Percentiles rank a stretch among this genome's conserved stretches.
Evolutionary conservation across 2,113 vertebrate species (phyloP).

Genomic region (Gymnobelideus leadbeateri): DNA sequence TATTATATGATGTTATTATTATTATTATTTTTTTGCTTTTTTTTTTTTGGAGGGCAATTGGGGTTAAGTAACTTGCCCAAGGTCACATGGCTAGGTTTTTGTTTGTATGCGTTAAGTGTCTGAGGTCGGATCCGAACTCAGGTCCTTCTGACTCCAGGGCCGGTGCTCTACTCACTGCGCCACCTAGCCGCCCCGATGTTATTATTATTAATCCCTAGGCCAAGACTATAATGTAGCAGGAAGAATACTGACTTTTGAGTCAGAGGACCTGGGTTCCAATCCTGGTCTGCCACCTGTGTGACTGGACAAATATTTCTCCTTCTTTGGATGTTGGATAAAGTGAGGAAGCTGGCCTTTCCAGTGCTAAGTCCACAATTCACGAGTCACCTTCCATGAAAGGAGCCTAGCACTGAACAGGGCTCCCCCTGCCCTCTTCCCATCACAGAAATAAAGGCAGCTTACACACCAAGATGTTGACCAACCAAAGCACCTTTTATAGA

Average conservation of each 20-base stretch:
- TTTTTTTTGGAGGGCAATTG: no score
- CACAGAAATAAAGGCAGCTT: constrained; percentile 14
- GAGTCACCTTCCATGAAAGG: no score
- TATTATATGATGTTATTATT: neutral
- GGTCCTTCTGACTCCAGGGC: no score
- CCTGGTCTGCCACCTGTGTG: neutral
- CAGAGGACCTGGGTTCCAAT: neutral
- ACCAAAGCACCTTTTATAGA: constrained; percentile 63
- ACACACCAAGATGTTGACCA: constrained; percentile 33
- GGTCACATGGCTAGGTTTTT: no score
- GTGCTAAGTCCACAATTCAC: neutral
- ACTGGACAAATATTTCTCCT: neutral
- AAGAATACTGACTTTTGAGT: neutral
- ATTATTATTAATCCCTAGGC: neutral
- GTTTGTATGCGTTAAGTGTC: no score
- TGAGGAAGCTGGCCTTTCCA: neutral
- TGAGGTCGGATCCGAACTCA: no score
- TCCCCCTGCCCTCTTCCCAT: neutral
- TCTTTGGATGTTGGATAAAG: neutral
- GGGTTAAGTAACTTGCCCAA: no score
- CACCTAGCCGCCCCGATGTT: no score
- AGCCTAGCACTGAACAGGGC: neutral
- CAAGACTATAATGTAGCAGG: neutral
- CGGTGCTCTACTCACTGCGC: no score
- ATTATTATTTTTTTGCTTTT: no score